These are phyloP conservation scores for Tetramorium bicarinatum DNA, from an alignment of 2,888 invertebrate species.

Conservation along the genomic window DNA sequence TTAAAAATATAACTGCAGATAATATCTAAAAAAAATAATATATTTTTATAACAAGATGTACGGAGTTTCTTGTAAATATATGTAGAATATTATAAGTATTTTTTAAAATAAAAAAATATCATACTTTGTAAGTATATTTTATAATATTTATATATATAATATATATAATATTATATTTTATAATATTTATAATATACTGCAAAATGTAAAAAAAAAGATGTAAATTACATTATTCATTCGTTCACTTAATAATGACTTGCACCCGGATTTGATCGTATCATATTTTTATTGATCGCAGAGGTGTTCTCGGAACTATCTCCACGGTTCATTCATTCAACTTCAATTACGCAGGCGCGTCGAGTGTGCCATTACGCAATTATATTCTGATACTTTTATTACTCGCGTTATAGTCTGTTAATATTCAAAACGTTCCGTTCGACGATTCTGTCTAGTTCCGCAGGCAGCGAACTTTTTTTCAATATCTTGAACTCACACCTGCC, in stretches of 20 bases:
- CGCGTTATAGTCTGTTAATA: conserved; percentile 33
- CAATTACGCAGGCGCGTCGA: conserved; percentile 37
- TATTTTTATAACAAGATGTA: neutral
- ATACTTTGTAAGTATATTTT: too few species aligned
- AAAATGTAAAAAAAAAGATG: neutral
- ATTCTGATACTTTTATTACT: conserved; percentile 14
- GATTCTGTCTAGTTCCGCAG: conserved; percentile 57
- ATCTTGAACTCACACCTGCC: conserved; percentile 78
- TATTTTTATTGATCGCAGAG: conserved; percentile 1
- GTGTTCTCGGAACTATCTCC: neutral
- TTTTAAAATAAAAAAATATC: too few species aligned
- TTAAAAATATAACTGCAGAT: neutral
- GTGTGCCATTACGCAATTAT: conserved; percentile 38
- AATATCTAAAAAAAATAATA: neutral
- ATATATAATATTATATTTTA: too few species aligned
- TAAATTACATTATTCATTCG: neutral
- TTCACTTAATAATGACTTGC: conserved; percentile 9
- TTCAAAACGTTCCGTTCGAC: conserved; percentile 51
- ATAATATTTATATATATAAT: too few species aligned
- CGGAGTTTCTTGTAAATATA: neutral
- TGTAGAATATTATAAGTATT: neutral
- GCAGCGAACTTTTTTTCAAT: conserved; percentile 72
- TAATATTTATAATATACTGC: too few species aligned
- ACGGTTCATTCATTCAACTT: conserved; percentile 5
- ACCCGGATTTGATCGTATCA: neutral